Percentiles rank a stretch among this genome's conserved stretches.
These are phyloP conservation scores for Rotaria socialis DNA, from an alignment of 2,888 invertebrate species.

Conservation along the genomic window DNA sequence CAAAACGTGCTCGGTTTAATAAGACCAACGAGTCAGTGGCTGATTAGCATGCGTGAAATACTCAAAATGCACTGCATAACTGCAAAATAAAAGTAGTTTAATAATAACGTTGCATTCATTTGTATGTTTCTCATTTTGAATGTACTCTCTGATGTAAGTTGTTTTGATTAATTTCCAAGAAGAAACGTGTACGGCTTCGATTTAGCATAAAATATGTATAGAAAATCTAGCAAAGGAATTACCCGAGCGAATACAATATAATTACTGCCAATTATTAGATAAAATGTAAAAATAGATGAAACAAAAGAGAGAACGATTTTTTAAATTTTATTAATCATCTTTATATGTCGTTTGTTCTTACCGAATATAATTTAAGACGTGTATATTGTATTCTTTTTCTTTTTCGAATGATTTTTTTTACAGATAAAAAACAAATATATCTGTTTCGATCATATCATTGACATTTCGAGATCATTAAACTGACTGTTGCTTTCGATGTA, in stretches of 20 bases:
- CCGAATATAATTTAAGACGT: background rate
- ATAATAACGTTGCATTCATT: background rate
- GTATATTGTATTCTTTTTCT: background rate
- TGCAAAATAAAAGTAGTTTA: background rate
- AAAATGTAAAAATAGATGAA: background rate
- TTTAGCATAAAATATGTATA: background rate
- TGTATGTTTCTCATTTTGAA: background rate
- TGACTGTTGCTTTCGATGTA: background rate
- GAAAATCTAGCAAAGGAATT: background rate
- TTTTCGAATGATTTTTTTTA: background rate
- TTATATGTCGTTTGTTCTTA: background rate
- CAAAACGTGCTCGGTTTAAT: background rate
- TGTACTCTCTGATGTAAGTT: background rate
- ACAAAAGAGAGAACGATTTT: background rate
- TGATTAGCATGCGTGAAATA: conserved; percentile 9
- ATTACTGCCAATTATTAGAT: background rate
- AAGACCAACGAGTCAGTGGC: background rate
- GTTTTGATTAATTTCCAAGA: background rate
- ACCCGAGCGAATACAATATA: background rate
- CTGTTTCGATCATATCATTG: background rate
- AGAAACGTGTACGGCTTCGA: background rate
- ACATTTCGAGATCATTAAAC: background rate
- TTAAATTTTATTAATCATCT: background rate
- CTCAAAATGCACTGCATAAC: background rate
- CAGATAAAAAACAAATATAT: background rate